phyloP scores from a whole-genome alignment of 1,140 invertebrate species.

The Listronotus oregonensis region DNA sequence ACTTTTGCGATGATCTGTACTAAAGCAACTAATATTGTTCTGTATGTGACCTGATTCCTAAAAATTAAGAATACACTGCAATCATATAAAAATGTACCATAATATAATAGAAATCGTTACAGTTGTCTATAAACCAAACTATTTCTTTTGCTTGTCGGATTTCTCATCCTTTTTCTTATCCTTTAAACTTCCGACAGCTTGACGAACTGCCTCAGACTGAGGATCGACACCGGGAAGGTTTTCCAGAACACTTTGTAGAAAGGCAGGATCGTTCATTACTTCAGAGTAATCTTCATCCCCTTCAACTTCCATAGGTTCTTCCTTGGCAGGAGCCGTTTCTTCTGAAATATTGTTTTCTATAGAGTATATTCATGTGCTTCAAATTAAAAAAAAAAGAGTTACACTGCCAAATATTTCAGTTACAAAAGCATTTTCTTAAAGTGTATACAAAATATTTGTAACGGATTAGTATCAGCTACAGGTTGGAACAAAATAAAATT shows the following conservation, averaged over 20 bases:
- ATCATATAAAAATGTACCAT: not conserved
- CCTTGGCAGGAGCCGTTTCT: slow-evolving; percentile 56
- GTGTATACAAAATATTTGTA: no score
- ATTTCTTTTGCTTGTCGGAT: slow-evolving; percentile 49
- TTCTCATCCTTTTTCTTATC: slow-evolving; percentile 55
- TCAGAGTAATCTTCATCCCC: slow-evolving; percentile 80
- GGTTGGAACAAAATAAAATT: no score
- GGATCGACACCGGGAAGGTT: slow-evolving; percentile 94
- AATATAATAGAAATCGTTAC: not conserved
- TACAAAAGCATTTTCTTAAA: no score
- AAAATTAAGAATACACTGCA: no score
- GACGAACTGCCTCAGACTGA: slow-evolving; percentile 86
- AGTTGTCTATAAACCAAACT: not conserved
- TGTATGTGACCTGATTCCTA: no score
- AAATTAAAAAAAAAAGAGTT: no score
- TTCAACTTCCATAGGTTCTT: slow-evolving; percentile 66
- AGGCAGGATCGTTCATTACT: slow-evolving; percentile 93
- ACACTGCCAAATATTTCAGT: no score
- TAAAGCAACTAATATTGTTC: no score
- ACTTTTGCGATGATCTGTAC: no score
- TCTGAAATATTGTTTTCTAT: slow-evolving; percentile 21
- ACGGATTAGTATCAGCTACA: no score
- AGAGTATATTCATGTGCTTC: no score
- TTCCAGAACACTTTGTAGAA: slow-evolving; percentile 90
- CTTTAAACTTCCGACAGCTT: slow-evolving; percentile 78